Base-by-base conservation (phyloP, 2,797 vertebrate genomes). In the Melanotaenia pygmaea region DNA sequence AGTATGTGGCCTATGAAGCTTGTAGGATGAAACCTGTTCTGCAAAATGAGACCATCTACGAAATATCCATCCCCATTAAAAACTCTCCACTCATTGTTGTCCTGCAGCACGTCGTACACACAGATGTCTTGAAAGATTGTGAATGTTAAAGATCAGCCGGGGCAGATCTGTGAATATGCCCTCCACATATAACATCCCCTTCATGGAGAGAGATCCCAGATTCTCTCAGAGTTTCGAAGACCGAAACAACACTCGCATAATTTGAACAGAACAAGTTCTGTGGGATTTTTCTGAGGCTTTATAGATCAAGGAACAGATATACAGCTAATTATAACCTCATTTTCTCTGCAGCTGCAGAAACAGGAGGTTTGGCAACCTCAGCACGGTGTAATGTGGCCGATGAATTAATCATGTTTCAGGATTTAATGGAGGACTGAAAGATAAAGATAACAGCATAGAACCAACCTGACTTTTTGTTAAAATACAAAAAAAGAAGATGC, bases 351-450 rank as follows among this genome's bases (percentile, higher is more conserved):
- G 24, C 65, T 38, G 54, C 30, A 65, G 16, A 2, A 34, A 43
- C n/a, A 30, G 11, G 13, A 72, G 5, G 26, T 43, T 54, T 47
- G 32, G 32, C 32, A 56, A 38, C 20, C 3, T 37, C 45, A 30
- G 56, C 26, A 37, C 18, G 35, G 8, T 47, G 30, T 56, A 50
- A 13, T 4, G 16, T 16, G 12, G 18, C 24, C 45, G 37, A 37
- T 70, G 43, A 73, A 72, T 62, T 37, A 72, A 58, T 59, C n/a
- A 63, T 57, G 7, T 6, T 30, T 58, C 40, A 72, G 18, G 45
- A 72, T 56, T 62, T 3, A 53, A 13, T 38, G 47, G 26, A 70
- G 56, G 11, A 64, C 54, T 9, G 32, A 35, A 64, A 53, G 9
- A 54, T 58, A 22, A 35, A 57, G 8, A 43, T 58, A 22, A 40